Percentiles rank a stretch among this genome's conserved stretches.
Evolutionary conservation across 2,888 invertebrate genomes (phyloP).

Genomic region (Nasonia oneida): DNA sequence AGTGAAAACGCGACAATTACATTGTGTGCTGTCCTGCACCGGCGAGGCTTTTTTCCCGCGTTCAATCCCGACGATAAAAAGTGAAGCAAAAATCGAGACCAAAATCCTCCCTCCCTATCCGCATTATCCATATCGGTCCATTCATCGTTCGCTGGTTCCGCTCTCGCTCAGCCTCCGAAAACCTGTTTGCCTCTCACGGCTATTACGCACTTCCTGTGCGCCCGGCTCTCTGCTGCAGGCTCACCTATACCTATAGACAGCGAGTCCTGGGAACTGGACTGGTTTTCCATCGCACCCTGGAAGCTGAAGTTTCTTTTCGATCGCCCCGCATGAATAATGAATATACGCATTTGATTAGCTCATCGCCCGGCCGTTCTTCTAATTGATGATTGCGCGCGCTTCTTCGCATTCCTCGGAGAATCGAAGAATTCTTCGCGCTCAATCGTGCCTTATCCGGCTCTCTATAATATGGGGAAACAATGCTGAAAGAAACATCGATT

Average conservation of each 20-base stretch:
- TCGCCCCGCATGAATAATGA: not conserved
- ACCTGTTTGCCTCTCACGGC: constrained; percentile 78
- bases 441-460: constrained; percentile 1
- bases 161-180: constrained; percentile 66
- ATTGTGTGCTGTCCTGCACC: not conserved
- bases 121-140: constrained; percentile 66
- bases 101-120: constrained; percentile 33
- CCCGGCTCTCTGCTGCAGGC: constrained; percentile 73
- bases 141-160: constrained; percentile 72
- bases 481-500: not conserved
- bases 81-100: constrained; percentile 9
- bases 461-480: not conserved
- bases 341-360: not conserved
- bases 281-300: constrained; percentile 65
- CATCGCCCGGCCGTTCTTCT: not conserved
- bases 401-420: not conserved
- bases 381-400: not conserved
- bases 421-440: constrained; percentile 12
- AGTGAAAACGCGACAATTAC: constrained; percentile 25
- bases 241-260: not conserved
- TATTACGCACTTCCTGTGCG: constrained; percentile 79
- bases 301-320: not conserved
- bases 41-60: not conserved
- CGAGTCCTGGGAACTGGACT: constrained; percentile 75
- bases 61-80: not conserved